Evolutionary conservation across 2,113 vertebrate genomes (phyloP).

Genomic region (Pseudopodoces humilis): DNA sequence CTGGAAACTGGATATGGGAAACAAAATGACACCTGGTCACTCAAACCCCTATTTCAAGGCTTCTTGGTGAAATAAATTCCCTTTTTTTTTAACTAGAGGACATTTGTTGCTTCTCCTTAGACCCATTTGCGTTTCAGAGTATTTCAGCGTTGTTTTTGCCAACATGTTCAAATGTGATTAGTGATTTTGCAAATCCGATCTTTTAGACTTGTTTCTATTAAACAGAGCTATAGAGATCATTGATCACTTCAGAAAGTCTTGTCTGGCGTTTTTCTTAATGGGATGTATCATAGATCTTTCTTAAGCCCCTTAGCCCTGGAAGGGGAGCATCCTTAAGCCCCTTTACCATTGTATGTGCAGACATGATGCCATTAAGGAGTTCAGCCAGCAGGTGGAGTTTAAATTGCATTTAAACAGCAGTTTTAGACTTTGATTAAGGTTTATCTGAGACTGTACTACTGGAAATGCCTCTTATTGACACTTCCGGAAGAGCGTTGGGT

Average conservation of each 20-base stretch:
- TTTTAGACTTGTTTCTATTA: background rate
- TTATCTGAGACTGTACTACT: background rate
- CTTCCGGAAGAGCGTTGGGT: background rate
- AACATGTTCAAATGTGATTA: background rate
- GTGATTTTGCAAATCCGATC: background rate
- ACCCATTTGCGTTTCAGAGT: background rate
- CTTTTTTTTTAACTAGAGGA: background rate
- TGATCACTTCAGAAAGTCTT: background rate
- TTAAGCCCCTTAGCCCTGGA: background rate
- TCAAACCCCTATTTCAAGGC: background rate
- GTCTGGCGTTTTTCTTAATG: background rate
- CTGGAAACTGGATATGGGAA: slow-evolving; percentile 1
- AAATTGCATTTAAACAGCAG: slow-evolving; percentile 7
- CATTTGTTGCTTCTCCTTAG: background rate
- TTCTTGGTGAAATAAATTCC: background rate
- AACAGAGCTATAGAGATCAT: background rate
- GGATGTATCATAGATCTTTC: background rate
- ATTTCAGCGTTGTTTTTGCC: background rate
- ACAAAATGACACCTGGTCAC: background rate
- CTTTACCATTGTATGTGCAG: background rate
- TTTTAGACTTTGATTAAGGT: background rate
- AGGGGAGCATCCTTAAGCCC: background rate
- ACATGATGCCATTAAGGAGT: slow-evolving; percentile 7
- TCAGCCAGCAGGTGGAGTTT: slow-evolving; percentile 68
- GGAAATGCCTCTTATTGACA: background rate